A percentile compares a stretch with the other conserved stretches of the same genome.
These are phyloP conservation scores for Dasyprocta punctata DNA, from an alignment of 2,113 vertebrate genomes.

Conservation along the genomic window DNA sequence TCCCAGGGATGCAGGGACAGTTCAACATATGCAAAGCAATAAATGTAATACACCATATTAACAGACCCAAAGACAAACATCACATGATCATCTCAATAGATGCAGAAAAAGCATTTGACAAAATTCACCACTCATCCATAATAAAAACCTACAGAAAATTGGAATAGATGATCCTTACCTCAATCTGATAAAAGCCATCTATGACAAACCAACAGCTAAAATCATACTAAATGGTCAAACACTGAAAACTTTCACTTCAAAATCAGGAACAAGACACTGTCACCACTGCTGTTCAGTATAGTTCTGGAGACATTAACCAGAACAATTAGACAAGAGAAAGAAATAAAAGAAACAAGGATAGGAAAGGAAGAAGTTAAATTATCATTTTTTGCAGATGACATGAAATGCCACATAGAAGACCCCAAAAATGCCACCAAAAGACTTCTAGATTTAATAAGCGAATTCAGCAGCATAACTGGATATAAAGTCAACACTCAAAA, in stretches of 20 bases:
- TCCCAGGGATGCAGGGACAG: background rate
- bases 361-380: background rate
- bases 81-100: background rate
- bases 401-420: background rate
- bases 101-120: background rate
- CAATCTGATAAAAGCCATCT: background rate
- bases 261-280: background rate
- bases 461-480: background rate
- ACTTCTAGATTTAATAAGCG: background rate
- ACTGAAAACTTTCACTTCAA: background rate
- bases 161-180: background rate
- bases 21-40: background rate
- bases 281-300: background rate
- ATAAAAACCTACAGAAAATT: background rate
- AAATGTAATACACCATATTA: background rate
- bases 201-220: background rate
- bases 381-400: background rate
- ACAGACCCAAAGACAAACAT: background rate
- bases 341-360: background rate
- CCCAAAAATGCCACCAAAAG: background rate
- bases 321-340: background rate
- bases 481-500: background rate
- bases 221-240: background rate
- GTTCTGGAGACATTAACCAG: background rate
- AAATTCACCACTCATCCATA: background rate